These are phyloP conservation scores for Empidonax alnorum DNA, from an alignment of 2,113 vertebrate species.

Conservation along the genomic window DNA sequence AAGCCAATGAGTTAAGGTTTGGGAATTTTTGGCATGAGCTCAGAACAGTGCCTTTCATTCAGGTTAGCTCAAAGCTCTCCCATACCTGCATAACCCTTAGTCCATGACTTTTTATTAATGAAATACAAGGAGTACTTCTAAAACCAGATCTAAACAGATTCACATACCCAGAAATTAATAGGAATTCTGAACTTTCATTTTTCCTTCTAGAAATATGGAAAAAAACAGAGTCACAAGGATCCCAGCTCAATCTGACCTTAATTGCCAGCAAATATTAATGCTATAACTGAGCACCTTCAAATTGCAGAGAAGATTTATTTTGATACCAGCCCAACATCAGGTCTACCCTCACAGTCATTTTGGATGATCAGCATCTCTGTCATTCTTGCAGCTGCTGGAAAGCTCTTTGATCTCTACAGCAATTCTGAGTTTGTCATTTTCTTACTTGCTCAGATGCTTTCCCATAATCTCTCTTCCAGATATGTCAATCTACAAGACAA, in stretches of 20 bases:
- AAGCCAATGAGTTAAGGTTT: not conserved
- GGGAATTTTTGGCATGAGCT: not conserved
- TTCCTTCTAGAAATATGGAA: not conserved
- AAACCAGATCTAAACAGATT: not conserved
- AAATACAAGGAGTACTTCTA: not conserved
- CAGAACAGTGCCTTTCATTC: not conserved
- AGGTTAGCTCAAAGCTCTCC: not conserved
- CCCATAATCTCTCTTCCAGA: not conserved
- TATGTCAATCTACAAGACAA: not conserved
- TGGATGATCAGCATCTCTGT: not conserved
- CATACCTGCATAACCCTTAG: not conserved
- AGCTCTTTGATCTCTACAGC: not conserved
- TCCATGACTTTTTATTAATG: not conserved
- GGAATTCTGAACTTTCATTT: not conserved
- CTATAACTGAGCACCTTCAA: not conserved
- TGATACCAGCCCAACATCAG: not conserved
- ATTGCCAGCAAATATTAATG: rapidly evolving
- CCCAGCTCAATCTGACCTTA: not conserved
- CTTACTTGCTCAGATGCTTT: not conserved
- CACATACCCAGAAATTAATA: rapidly evolving
- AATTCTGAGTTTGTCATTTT: not conserved
- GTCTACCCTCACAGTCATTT: not conserved
- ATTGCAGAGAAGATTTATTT: not conserved
- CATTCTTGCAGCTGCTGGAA: not conserved
- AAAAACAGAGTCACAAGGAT: not conserved